Percentiles rank a stretch among this genome's conserved stretches.
Conservation (phyloP, 2,888 invertebrate genomes). For the Allolobophora icterica region DNA sequence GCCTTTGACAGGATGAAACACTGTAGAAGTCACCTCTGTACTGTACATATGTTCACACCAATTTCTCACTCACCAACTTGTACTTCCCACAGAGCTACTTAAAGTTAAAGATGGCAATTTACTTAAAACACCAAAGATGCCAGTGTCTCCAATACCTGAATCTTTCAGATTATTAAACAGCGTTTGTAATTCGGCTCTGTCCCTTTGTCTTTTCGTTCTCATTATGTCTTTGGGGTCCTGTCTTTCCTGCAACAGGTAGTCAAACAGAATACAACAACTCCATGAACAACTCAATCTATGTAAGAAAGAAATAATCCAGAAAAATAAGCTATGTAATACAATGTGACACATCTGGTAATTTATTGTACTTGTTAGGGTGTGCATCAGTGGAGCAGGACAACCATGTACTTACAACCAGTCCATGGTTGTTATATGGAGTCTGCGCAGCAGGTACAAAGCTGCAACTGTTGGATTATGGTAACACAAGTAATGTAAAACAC, state of each 20-base stretch:
- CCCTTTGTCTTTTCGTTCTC: not conserved
- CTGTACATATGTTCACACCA: not conserved
- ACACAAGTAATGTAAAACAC: not conserved
- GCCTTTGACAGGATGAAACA: too few species aligned
- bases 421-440: not conserved
- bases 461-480: not conserved
- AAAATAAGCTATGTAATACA: not conserved
- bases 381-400: not conserved
- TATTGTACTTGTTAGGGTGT: not conserved
- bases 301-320: not conserved
- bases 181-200: slow-evolving; percentile 4
- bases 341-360: not conserved
- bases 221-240: not conserved
- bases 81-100: not conserved
- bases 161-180: not conserved
- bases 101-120: not conserved
- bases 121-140: not conserved
- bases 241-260: not conserved
- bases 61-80: not conserved
- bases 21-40: too few species aligned
- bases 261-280: not conserved
- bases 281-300: not conserved
- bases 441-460: not conserved
- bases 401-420: not conserved
- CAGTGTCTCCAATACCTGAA: not conserved